These are phyloP conservation scores for Threskiornis aethiopicus DNA, from an alignment of 2,797 vertebrate genomes.

Conservation along the genomic window DNA sequence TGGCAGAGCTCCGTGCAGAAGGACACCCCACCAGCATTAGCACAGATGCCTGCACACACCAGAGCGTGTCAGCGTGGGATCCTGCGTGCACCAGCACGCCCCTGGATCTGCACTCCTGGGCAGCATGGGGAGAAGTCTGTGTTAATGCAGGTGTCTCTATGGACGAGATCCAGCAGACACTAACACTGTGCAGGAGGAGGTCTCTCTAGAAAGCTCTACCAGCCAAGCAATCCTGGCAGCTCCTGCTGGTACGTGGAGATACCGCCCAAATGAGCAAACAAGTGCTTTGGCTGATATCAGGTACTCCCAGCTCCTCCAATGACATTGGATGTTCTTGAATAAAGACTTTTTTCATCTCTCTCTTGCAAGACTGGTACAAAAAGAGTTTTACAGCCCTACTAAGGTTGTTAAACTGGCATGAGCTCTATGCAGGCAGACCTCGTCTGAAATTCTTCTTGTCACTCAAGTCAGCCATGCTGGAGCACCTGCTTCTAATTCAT, in stretches of 20 bases:
- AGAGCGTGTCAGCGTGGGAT: background rate
- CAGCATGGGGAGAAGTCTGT: background rate
- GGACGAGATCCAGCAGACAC: background rate
- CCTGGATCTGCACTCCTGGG: background rate
- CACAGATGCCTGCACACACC: background rate
- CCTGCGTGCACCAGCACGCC: fast-evolving
- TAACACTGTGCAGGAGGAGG: background rate
- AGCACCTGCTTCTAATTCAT: background rate
- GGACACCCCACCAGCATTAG: background rate
- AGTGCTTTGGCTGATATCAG: background rate
- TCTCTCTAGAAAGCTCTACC: background rate
- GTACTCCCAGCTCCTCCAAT: background rate
- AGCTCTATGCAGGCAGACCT: background rate
- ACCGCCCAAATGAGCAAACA: background rate
- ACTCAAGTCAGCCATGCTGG: background rate
- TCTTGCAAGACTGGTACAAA: background rate
- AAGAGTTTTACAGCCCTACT: background rate
- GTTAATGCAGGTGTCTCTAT: background rate
- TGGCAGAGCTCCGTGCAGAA: background rate
- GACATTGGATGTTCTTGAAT: background rate
- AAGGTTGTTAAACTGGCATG: background rate
- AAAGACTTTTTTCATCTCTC: background rate
- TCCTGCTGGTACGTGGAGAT: background rate
- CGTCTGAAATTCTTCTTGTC: background rate
- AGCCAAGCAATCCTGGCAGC: background rate